Percentiles rank a stretch among this genome's conserved stretches.
phyloP scores from a whole-genome alignment of 30 jellyfish, hydroid and myxozoan genomes.

The Chironex yamaguchii region DNA sequence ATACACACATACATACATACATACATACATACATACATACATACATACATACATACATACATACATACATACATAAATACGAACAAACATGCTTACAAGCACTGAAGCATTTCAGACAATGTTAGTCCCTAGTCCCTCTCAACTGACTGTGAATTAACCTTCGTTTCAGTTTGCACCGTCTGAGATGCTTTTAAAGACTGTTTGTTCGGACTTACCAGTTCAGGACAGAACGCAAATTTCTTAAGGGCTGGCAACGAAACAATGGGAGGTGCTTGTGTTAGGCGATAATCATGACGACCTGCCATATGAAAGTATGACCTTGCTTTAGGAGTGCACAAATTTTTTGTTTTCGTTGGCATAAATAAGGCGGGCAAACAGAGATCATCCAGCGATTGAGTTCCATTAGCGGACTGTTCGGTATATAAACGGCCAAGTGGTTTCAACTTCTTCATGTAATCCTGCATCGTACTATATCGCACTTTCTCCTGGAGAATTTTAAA shows the following conservation, averaged over 20 bases:
- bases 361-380: constrained; percentile 77
- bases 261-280: constrained; percentile 76
- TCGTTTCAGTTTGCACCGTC: no score
- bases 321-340: constrained; percentile 69
- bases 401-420: not conserved
- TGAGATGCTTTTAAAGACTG: no score
- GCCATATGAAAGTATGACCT: constrained; percentile 74
- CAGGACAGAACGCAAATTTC: not conserved
- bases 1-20: no score
- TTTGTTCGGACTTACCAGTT: no score
- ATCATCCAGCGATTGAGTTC: constrained; percentile 6
- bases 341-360: constrained; percentile 78
- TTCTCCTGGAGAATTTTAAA: constrained; percentile 47
- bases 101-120: no score
- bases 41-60: no score
- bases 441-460: constrained; percentile 46
- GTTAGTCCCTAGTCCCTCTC: no score
- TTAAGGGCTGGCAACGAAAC: constrained; percentile 58
- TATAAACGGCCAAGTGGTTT: constrained; percentile 53
- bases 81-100: no score
- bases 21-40: no score
- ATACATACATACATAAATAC: no score
- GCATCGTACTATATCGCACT: constrained; percentile 36
- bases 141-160: no score
- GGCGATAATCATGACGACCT: constrained; percentile 48